A percentile compares a stretch with the other conserved stretches of the same genome.
Conservation (phyloP, 2,888 invertebrate species). For the Geotrupes spiniger region DNA sequence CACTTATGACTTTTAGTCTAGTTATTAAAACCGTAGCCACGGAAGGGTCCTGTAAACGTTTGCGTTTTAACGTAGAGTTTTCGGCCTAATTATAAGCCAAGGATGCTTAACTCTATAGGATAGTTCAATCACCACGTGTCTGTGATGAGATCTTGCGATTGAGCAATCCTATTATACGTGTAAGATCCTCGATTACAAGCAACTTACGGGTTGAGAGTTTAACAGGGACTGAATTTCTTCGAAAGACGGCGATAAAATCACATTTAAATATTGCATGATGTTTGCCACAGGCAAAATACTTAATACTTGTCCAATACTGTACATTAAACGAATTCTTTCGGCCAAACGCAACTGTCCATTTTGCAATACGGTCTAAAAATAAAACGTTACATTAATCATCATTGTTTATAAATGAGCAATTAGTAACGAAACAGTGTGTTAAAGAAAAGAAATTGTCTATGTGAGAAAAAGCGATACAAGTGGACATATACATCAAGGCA, state of each 20-base stretch:
- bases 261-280: slow-evolving; percentile 67
- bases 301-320: slow-evolving; percentile 70
- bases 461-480: no score
- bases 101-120: no score
- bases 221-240: slow-evolving; percentile 59
- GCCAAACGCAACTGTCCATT: slow-evolving; percentile 60
- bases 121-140: no score
- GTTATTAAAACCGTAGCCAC: slow-evolving; percentile 56
- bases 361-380: slow-evolving; percentile 53
- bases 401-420: background rate
- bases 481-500: no score
- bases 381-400: slow-evolving; percentile 1
- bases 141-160: no score
- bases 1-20: slow-evolving; percentile 65
- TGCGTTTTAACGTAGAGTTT: no score
- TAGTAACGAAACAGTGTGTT: background rate
- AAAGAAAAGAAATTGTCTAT: no score
- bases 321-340: slow-evolving; percentile 73
- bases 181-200: no score
- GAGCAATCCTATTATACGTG: no score
- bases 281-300: slow-evolving; percentile 62
- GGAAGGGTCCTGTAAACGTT: slow-evolving; percentile 49
- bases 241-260: slow-evolving; percentile 65
- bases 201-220: slow-evolving; percentile 52
- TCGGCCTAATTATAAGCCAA: no score